Evolutionary conservation across 1,140 invertebrate genomes (phyloP).

Genomic region (Psix sp.): DNA sequence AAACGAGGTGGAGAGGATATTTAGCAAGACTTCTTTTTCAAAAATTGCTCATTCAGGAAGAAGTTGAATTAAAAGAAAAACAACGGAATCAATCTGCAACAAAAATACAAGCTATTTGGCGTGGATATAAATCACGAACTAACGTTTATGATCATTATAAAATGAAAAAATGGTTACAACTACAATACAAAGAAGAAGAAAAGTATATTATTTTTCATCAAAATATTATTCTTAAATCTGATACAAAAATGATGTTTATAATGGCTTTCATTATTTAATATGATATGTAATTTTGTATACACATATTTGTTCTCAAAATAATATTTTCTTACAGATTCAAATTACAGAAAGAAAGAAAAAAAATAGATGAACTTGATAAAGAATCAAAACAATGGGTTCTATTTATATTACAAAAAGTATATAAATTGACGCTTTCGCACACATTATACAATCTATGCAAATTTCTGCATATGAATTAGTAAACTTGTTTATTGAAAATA

Average conservation of each 20-base stretch:
- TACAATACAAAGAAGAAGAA: conserved; percentile 45
- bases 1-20: conserved; percentile 65
- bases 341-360: conserved; percentile 21
- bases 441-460: no score
- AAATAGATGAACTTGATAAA: conserved; percentile 22
- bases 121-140: conserved; percentile 58
- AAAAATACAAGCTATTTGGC: conserved; percentile 64
- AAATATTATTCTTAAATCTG: neutral
- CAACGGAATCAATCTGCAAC: conserved; percentile 55
- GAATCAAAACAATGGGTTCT: conserved; percentile 61
- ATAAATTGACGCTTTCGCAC: conserved; percentile 4
- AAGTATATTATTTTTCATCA: conserved; percentile 13
- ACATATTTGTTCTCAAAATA: no score
- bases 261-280: no score
- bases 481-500: no score
- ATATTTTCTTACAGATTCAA: conserved; percentile 43
- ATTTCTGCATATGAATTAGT: no score
- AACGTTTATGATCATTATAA: conserved; percentile 38
- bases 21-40: conserved; percentile 17
- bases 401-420: conserved; percentile 64
- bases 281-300: no score
- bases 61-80: conserved; percentile 50
- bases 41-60: conserved; percentile 23
- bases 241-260: no score
- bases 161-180: conserved; percentile 40